A percentile compares a stretch with the other conserved stretches of the same genome.
Evolutionary conservation across 2,113 vertebrate species (phyloP).

Genomic region (Spheniscus mendiculus): DNA sequence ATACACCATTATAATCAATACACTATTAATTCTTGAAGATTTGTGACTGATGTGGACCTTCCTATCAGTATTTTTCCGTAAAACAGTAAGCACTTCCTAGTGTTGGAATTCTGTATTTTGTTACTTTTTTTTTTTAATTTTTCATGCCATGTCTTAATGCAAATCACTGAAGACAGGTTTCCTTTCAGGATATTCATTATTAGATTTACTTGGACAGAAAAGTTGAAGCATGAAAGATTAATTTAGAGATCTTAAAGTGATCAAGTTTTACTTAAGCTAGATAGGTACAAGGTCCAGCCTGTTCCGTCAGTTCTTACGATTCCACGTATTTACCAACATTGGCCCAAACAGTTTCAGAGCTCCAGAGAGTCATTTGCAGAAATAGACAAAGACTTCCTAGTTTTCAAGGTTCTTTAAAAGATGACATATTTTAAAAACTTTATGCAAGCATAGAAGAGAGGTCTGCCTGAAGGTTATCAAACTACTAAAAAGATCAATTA

Average conservation of each 20-base stretch:
- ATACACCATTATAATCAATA: neutral
- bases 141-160: neutral
- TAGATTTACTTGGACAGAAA: neutral
- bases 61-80: neutral
- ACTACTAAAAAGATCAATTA: neutral
- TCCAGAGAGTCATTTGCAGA: neutral
- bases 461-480: neutral
- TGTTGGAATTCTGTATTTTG: neutral
- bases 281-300: neutral
- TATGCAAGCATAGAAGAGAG: neutral
- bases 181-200: neutral
- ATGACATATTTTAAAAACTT: neutral
- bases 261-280: neutral
- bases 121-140: neutral
- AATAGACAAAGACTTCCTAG: neutral
- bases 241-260: neutral
- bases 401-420: neutral
- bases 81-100: neutral
- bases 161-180: neutral
- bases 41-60: neutral
- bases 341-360: neutral
- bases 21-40: neutral
- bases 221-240: neutral
- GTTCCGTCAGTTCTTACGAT: neutral
- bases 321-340: neutral